Conservation (phyloP, 1,140 invertebrate genomes). For the Rhizoglyphus robini region DNA sequence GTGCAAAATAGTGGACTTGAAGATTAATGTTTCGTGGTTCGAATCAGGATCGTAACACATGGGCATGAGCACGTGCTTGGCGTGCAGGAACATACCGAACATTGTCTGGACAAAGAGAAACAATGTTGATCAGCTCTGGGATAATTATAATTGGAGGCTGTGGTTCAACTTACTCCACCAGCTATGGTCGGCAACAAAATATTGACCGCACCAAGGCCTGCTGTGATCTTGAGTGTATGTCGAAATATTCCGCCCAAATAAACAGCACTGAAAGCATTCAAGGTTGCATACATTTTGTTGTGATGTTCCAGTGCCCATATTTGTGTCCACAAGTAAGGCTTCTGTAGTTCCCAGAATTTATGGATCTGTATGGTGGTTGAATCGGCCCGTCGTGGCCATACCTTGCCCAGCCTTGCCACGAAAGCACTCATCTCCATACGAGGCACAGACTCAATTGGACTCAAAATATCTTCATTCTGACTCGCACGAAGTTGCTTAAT, state of each 20-base stretch:
- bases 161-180: neutral
- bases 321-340: neutral
- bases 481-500: neutral
- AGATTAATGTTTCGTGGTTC: neutral
- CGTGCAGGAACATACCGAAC: neutral
- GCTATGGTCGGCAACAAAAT: neutral
- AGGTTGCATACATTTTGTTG: neutral
- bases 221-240: neutral
- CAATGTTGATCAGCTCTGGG: neutral
- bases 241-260: neutral
- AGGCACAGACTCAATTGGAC: too few species aligned
- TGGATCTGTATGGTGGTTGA: neutral
- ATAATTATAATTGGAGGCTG: neutral
- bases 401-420: too few species aligned
- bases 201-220: neutral
- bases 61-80: neutral
- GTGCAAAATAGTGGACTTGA: neutral
- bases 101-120: conserved; percentile 1
- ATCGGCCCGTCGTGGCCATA: neutral
- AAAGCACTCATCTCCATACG: too few species aligned
- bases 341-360: neutral
- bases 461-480: neutral
- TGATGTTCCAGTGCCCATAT: neutral
- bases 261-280: neutral
- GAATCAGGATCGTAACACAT: neutral